Percentiles rank a stretch among this genome's conserved stretches.
These are phyloP conservation scores for Heliconius ismenius DNA, from an alignment of 2,888 invertebrate genomes.

Conservation along the genomic window DNA sequence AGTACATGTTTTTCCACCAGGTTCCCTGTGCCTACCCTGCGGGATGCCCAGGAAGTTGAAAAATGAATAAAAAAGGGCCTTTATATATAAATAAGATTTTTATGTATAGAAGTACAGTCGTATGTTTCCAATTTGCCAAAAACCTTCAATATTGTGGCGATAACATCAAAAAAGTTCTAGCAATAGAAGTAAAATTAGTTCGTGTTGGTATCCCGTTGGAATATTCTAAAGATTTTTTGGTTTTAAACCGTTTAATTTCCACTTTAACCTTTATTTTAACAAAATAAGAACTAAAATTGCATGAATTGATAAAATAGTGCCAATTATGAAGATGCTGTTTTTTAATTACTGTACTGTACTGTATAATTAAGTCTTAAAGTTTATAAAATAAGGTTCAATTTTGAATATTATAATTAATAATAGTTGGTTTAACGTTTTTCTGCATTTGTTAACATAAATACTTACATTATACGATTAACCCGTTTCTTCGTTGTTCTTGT, in stretches of 20 bases:
- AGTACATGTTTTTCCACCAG: no score
- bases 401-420: not conserved
- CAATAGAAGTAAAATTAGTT: slow-evolving; percentile 37
- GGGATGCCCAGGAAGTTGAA: no score
- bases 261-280: not conserved
- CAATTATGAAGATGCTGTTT: not conserved
- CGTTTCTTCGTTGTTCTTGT: not conserved
- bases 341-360: not conserved
- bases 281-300: not conserved
- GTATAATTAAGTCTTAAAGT: not conserved
- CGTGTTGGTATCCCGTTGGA: slow-evolving; percentile 34
- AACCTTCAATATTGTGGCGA: slow-evolving; percentile 41
- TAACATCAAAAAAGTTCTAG: slow-evolving; percentile 42
- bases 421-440: not conserved
- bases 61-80: not conserved
- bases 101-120: slow-evolving; percentile 38
- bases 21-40: no score
- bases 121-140: slow-evolving; percentile 49
- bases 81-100: not conserved
- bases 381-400: not conserved
- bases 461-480: not conserved
- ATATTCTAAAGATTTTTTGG: slow-evolving; percentile 21
- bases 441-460: slow-evolving; percentile 2
- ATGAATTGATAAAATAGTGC: not conserved
- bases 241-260: not conserved